A percentile compares a stretch with the other conserved stretches of the same genome.
phyloP scores from a whole-genome alignment of 2,113 vertebrate species.

The Mastomys natalensis region DNA sequence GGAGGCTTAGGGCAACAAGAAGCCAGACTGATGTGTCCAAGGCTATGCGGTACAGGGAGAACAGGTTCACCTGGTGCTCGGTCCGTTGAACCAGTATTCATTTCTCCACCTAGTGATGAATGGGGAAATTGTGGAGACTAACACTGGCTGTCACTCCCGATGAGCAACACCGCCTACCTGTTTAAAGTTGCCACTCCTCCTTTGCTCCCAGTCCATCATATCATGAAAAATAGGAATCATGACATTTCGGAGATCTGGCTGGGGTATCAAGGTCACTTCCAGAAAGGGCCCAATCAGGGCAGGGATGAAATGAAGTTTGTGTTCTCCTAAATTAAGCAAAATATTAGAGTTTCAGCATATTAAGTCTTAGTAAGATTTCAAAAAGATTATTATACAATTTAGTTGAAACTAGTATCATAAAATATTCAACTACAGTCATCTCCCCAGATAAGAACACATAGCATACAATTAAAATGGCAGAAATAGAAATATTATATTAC shows the following conservation, averaged over 20 bases:
- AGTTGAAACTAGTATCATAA: neutral
- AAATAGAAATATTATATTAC: neutral
- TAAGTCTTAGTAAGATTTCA: neutral
- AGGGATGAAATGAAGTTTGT: slow-evolving; percentile 99
- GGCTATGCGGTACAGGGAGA: neutral
- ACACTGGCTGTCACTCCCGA: neutral
- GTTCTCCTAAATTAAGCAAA: slow-evolving; percentile 90
- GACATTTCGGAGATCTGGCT: slow-evolving; percentile 97
- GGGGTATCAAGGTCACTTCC: slow-evolving; percentile 98
- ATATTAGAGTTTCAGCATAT: slow-evolving; percentile 44
- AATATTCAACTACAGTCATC: neutral
- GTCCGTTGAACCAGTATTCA: neutral
- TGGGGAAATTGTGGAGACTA: neutral
- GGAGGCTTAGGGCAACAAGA: neutral
- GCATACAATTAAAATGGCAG: neutral
- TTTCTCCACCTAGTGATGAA: neutral
- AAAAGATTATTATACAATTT: slow-evolving; percentile 13
- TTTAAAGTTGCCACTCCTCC: slow-evolving; percentile 97
- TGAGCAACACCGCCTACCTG: slow-evolving; percentile 88
- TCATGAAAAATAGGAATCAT: slow-evolving; percentile 99
- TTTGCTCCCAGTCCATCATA: slow-evolving; percentile 99
- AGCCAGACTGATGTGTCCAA: neutral
- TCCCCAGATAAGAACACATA: neutral
- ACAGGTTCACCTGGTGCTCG: neutral
- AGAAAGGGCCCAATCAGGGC: slow-evolving; percentile 98